These are phyloP conservation scores for Araneus ventricosus DNA, from an alignment of 1,140 invertebrate species.

Conservation along the genomic window DNA sequence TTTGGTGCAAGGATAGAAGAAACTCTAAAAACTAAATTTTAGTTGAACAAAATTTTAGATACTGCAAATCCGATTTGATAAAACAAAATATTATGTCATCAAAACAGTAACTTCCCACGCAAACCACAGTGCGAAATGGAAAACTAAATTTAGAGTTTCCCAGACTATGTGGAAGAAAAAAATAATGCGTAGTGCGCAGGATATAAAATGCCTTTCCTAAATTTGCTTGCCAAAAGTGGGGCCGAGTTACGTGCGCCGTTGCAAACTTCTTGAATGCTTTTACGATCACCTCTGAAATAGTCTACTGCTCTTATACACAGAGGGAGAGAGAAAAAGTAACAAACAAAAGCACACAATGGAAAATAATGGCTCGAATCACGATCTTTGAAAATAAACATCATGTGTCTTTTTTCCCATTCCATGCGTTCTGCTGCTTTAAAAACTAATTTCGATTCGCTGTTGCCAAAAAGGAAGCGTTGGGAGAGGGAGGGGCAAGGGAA, in stretches of 20 bases:
- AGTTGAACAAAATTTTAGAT: not conserved
- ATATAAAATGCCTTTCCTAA: not conserved
- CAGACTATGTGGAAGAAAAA: not conserved
- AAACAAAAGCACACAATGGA: conserved; percentile 47
- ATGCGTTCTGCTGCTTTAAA: conserved; percentile 45
- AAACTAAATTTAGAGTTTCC: not conserved
- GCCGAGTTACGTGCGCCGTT: not conserved
- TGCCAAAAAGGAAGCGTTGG: conserved; percentile 18
- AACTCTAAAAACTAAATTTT: not conserved
- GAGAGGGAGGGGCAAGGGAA: not conserved
- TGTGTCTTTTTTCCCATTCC: conserved; percentile 63
- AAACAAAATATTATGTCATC: not conserved
- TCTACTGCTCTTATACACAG: not conserved
- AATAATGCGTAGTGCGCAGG: not conserved
- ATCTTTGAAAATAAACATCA: conserved; percentile 62
- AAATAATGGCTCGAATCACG: conserved; percentile 63
- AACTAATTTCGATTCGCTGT: conserved; percentile 40
- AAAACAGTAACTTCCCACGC: not conserved
- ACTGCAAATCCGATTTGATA: too few relatives aligned
- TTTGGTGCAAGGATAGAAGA: too few relatives aligned
- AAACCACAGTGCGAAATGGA: not conserved
- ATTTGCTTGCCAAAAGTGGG: not conserved
- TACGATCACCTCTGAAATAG: conserved; percentile 13
- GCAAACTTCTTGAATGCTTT: conserved; percentile 29
- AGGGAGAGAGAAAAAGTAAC: not conserved